Evolutionary conservation across 2,888 invertebrate genomes (phyloP).

Genomic region (Uloborus plumipes): DNA sequence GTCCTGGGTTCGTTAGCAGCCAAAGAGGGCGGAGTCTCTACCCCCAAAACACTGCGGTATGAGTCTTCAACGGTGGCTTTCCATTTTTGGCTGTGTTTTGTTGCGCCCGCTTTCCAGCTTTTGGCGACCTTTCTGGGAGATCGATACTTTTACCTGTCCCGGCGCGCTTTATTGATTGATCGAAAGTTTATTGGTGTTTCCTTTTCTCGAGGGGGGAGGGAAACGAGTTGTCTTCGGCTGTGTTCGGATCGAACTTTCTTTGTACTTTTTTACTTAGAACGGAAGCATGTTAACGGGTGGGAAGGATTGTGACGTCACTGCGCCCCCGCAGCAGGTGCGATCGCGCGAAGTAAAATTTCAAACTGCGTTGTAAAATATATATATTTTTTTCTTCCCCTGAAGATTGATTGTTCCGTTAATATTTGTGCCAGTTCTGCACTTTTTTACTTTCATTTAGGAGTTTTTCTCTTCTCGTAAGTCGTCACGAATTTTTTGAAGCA

Average conservation of each 20-base stretch:
- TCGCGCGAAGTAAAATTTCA: no score
- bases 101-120: slow-evolving; percentile 24
- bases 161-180: slow-evolving; percentile 52
- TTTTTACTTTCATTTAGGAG: no score
- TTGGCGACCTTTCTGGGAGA: slow-evolving; percentile 34
- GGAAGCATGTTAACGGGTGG: slow-evolving; percentile 6
- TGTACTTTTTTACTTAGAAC: neutral
- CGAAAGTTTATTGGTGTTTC: slow-evolving; percentile 47
- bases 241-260: slow-evolving; percentile 30
- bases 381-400: no score
- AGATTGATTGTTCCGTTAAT: no score
- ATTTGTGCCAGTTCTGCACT: no score
- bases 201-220: neutral
- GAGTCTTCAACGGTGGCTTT: slow-evolving; percentile 40
- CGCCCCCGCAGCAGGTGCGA: slow-evolving; percentile 28
- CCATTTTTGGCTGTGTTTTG: slow-evolving; percentile 44
- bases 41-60: slow-evolving; percentile 48
- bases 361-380: no score
- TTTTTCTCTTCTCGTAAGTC: no score
- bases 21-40: slow-evolving; percentile 30
- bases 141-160: slow-evolving; percentile 58
- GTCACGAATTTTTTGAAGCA: no score
- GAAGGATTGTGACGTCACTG: slow-evolving; percentile 18
- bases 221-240: slow-evolving; percentile 4
- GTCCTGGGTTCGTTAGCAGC: slow-evolving; percentile 17